phyloP scores from a whole-genome alignment of 1,140 invertebrate genomes.

The Sitobion miscanthi region DNA sequence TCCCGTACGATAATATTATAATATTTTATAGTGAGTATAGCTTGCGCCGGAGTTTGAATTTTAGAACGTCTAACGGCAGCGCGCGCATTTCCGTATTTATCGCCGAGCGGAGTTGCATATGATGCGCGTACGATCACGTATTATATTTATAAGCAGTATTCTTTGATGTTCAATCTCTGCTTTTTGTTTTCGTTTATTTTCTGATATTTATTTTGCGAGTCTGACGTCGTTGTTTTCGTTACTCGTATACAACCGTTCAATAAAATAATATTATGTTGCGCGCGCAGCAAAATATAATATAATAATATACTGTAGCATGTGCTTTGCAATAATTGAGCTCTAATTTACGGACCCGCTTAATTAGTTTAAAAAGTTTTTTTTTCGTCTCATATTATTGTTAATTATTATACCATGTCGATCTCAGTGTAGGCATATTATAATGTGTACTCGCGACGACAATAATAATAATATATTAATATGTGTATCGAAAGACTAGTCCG shows the following conservation, averaged over 20 bases:
- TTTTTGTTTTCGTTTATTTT: neutral
- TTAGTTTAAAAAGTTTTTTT: neutral
- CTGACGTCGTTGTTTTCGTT: neutral
- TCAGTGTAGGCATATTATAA: neutral
- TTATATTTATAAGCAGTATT: neutral
- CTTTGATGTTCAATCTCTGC: neutral
- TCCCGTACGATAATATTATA: too few species aligned
- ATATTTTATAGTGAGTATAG: neutral
- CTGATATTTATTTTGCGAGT: neutral
- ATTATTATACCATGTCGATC: neutral
- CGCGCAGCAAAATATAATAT: neutral
- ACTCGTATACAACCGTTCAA: neutral
- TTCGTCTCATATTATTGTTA: neutral
- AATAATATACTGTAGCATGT: neutral
- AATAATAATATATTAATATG: neutral
- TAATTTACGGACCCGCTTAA: constrained; percentile 22
- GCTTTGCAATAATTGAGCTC: constrained; percentile 17
- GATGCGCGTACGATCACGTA: neutral
- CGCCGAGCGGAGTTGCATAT: too few species aligned
- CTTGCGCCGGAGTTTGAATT: neutral
- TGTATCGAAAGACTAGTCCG: neutral
- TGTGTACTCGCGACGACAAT: neutral
- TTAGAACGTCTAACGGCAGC: neutral
- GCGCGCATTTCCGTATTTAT: neutral
- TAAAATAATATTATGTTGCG: neutral